A percentile compares a stretch with the other conserved stretches of the same genome.
These are phyloP conservation scores for Paralinhomoeus sp. DNA, from an alignment of 2,888 invertebrate genomes.

Conservation along the genomic window DNA sequence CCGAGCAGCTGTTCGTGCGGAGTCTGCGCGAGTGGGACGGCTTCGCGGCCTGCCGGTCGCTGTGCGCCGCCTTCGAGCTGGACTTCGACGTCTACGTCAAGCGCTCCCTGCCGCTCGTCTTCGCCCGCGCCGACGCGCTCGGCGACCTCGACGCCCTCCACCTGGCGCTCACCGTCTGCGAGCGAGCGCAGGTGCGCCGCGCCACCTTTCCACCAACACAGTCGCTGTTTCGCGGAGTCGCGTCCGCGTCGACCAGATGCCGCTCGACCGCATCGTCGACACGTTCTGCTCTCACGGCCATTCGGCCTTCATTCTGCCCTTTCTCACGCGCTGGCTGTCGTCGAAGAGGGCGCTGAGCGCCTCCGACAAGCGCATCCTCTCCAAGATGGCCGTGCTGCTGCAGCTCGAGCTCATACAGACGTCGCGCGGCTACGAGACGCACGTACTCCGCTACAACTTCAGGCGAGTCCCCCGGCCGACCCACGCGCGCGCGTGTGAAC, in stretches of 20 bases:
- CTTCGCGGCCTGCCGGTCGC: neutral
- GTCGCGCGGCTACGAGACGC: neutral
- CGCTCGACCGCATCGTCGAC: neutral
- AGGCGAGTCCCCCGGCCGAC: no score
- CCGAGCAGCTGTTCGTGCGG: neutral
- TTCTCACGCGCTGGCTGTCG: neutral
- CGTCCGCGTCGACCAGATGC: neutral
- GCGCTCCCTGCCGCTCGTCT: neutral
- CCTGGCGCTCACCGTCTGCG: neutral
- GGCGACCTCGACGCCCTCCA: neutral
- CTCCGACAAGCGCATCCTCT: neutral
- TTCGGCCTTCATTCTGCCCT: neutral
- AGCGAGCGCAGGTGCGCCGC: neutral
- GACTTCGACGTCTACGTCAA: neutral
- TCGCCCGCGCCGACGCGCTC: neutral
- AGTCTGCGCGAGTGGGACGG: neutral
- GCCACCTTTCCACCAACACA: no score
- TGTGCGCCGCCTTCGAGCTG: neutral
- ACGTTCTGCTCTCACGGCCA: neutral
- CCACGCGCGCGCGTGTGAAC: no score
- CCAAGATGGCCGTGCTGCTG: neutral
- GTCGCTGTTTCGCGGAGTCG: no score
- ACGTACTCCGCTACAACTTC: no score
- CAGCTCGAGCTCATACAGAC: neutral
- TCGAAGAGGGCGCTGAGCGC: neutral